Percentiles rank a stretch among this genome's conserved stretches.
Conservation (phyloP, 2,113 vertebrate genomes). For the Cinclus mexicanus region DNA sequence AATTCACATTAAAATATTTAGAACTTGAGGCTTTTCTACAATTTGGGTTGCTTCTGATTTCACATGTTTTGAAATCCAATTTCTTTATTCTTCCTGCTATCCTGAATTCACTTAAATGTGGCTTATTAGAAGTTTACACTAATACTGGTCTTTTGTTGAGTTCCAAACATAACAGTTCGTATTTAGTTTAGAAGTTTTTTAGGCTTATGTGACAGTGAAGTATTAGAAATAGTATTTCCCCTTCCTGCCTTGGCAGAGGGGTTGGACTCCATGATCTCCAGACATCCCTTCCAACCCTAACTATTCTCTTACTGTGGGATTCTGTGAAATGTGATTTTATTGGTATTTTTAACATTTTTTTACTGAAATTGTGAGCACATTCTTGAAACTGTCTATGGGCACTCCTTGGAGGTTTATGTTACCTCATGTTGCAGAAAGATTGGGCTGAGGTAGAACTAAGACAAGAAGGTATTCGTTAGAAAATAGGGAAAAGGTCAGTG, state of each 20-base stretch:
- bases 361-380: background rate
- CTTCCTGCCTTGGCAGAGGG: background rate
- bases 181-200: background rate
- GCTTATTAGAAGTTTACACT: background rate
- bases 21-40: background rate
- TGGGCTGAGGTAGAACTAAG: background rate
- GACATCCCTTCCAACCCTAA: background rate
- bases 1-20: background rate
- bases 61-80: background rate
- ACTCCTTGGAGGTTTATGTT: background rate
- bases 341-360: background rate
- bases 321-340: background rate
- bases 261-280: background rate
- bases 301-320: background rate
- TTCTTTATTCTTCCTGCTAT: background rate
- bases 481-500: rapidly evolving
- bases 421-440: background rate
- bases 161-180: background rate
- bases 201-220: background rate
- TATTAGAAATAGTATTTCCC: background rate
- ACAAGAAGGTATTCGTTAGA: background rate
- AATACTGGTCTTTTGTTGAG: background rate
- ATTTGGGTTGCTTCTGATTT: background rate
- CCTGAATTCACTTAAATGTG: background rate
- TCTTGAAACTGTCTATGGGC: background rate